Percentiles rank a stretch among this genome's conserved stretches.
Conservation (phyloP, 2,797 vertebrate species). For the Ctenopoma multispine region DNA sequence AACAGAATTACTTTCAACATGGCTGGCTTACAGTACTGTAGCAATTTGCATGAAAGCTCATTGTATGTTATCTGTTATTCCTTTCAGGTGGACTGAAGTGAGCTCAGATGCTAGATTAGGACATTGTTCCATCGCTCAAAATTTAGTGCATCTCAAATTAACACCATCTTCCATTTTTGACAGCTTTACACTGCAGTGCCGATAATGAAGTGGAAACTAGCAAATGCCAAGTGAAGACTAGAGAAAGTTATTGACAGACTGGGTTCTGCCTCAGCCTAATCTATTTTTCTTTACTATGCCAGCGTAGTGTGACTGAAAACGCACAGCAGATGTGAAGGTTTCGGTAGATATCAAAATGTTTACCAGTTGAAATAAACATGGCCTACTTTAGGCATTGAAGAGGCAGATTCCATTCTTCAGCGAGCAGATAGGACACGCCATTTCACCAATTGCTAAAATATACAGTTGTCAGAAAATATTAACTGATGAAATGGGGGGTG, state of each 20-base stretch:
- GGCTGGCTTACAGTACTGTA: conserved; percentile 24
- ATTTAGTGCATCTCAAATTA: conserved; percentile 75
- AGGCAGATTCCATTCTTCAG: conserved; percentile 82
- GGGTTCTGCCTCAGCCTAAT: conserved; percentile 62
- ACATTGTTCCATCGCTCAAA: conserved; percentile 60
- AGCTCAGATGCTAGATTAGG: conserved; percentile 61
- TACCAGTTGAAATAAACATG: conserved; percentile 86
- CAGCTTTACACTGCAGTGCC: conserved; percentile 74
- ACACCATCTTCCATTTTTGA: conserved; percentile 67
- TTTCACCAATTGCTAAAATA: conserved; percentile 86
- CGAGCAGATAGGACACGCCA: conserved; percentile 81
- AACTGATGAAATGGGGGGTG: conserved; percentile 82
- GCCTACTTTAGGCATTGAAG: conserved; percentile 81
- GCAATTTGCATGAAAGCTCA: conserved; percentile 22
- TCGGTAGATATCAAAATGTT: conserved; percentile 89
- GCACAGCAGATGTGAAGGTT: conserved; percentile 86
- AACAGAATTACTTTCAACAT: conserved; percentile 50
- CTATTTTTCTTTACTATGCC: conserved; percentile 74
- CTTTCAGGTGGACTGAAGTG: conserved; percentile 47
- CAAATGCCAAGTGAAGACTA: conserved; percentile 54
- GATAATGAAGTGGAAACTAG: conserved; percentile 60
- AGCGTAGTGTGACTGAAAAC: conserved; percentile 82
- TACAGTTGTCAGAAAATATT: conserved; percentile 88
- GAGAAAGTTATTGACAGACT: conserved; percentile 78
- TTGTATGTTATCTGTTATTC: conserved; percentile 21